phyloP scores from a whole-genome alignment of 2,888 invertebrate species.

The Lordiphosa andalusiaca region DNA sequence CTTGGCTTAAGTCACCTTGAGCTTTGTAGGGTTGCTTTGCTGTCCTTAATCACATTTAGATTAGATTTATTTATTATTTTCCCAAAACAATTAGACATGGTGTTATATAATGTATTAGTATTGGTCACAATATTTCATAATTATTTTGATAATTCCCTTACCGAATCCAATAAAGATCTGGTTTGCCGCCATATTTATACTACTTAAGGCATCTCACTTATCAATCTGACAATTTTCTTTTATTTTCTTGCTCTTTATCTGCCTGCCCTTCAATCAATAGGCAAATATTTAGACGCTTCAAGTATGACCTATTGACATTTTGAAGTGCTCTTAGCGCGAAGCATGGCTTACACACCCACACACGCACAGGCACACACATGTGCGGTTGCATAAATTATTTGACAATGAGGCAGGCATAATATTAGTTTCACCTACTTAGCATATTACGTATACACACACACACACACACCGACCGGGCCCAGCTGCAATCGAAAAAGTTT shows the following conservation, averaged over 20 bases:
- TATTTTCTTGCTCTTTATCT: slow-evolving; percentile 21
- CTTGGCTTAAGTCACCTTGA: too few species aligned
- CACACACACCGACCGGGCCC: too few species aligned
- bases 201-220: background rate
- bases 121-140: too few species aligned
- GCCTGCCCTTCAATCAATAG: slow-evolving; percentile 41
- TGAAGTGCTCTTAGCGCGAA: slow-evolving; percentile 60
- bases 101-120: too few species aligned
- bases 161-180: too few species aligned
- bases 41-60: too few species aligned
- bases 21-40: too few species aligned
- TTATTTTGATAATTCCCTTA: too few species aligned
- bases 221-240: background rate
- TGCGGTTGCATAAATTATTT: slow-evolving; percentile 66
- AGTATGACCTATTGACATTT: slow-evolving; percentile 59
- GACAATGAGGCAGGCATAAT: slow-evolving; percentile 55
- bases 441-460: slow-evolving; percentile 55
- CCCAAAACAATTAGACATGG: too few species aligned
- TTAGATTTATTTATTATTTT: too few species aligned
- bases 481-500: slow-evolving; percentile 28
- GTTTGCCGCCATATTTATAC: slow-evolving; percentile 2
- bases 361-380: background rate
- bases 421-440: slow-evolving; percentile 69
- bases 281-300: slow-evolving; percentile 59
- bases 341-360: slow-evolving; percentile 24